Conservation (phyloP, 1,140 invertebrate genomes). For the Brachionus angularis region DNA sequence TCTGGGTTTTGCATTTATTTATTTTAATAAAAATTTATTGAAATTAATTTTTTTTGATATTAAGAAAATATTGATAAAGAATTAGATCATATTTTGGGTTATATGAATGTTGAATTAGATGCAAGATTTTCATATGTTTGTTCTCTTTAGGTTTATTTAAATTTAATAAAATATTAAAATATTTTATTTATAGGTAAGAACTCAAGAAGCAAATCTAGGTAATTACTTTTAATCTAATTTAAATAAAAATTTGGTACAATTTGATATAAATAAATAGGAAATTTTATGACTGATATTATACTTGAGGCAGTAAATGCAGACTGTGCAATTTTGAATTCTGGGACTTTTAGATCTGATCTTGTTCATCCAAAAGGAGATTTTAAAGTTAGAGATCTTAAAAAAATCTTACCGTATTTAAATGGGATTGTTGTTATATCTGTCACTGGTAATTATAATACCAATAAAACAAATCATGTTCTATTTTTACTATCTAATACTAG, state of each 20-base stretch:
- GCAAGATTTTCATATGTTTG: constrained; percentile 72
- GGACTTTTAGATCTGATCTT: constrained; percentile 73
- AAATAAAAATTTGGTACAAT: not conserved
- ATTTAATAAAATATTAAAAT: too few relatives aligned
- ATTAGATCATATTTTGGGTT: constrained; percentile 74
- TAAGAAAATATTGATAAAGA: constrained; percentile 79
- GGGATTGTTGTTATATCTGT: constrained; percentile 65
- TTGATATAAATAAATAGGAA: not conserved
- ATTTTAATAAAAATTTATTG: too few relatives aligned
- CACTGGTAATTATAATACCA: not conserved
- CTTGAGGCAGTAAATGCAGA: constrained; percentile 76
- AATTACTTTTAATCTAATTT: not conserved
- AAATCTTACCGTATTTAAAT: constrained; percentile 61
- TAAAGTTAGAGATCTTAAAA: constrained; percentile 31
- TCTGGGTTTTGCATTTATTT: too few relatives aligned
- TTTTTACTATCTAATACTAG: constrained; percentile 46
- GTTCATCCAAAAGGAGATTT: constrained; percentile 60
- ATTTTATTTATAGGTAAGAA: too few relatives aligned
- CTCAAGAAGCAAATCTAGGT: constrained; percentile 74
- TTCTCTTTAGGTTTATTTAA: too few relatives aligned
- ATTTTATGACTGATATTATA: constrained; percentile 78
- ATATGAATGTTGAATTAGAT: constrained; percentile 75
- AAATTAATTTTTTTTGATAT: too few relatives aligned
- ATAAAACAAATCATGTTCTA: not conserved
- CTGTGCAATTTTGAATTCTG: constrained; percentile 77